Percentiles rank a stretch among this genome's conserved stretches.
Conservation (phyloP, 2,113 vertebrate genomes). For the Hypanus sabinus region DNA sequence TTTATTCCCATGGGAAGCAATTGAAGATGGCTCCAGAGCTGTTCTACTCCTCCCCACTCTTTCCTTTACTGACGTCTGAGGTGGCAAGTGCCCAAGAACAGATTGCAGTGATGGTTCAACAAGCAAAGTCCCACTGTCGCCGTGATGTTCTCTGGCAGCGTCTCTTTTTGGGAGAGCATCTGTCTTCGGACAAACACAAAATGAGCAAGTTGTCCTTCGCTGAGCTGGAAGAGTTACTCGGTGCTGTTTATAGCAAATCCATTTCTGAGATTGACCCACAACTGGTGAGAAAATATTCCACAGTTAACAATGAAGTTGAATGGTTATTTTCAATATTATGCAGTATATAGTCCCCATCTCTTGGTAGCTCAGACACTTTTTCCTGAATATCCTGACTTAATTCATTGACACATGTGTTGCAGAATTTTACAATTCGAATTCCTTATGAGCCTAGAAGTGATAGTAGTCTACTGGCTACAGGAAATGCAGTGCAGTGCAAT, state of each 20-base stretch:
- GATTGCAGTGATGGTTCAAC: conserved; percentile 79
- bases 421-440: neutral
- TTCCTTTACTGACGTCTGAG: conserved; percentile 78
- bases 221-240: conserved; percentile 88
- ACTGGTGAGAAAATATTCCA: conserved; percentile 64
- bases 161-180: conserved; percentile 86
- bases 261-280: conserved; percentile 88
- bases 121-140: conserved; percentile 91
- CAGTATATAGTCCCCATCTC: neutral
- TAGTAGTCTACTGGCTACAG: neutral
- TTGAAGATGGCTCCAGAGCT: conserved; percentile 54
- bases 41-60: conserved; percentile 67
- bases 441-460: neutral
- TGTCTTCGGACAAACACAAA: conserved; percentile 82
- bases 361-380: neutral
- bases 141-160: conserved; percentile 93
- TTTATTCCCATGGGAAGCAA: conserved; percentile 48
- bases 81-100: conserved; percentile 72
- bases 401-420: neutral
- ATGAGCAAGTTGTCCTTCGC: conserved; percentile 76
- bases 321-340: neutral
- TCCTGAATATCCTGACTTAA: neutral
- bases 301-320: neutral
- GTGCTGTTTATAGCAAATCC: conserved; percentile 82
- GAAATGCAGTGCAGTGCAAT: neutral